Evolutionary conservation across 2,888 invertebrate species (phyloP).

Genomic region (Ischnus inquisitorius): DNA sequence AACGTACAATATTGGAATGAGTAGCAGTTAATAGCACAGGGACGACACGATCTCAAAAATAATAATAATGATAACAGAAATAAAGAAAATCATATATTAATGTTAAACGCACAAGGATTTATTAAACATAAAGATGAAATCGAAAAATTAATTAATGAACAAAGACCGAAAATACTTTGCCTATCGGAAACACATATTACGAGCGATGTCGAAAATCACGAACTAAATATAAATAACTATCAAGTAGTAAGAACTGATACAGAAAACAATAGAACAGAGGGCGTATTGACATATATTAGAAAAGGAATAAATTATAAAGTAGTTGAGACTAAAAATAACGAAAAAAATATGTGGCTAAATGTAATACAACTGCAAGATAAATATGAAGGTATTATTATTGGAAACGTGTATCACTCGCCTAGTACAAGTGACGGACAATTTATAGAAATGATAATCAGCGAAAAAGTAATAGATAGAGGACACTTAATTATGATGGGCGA

Average conservation of each 20-base stretch:
- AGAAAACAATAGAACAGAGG: slow-evolving; percentile 40
- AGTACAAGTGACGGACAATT: slow-evolving; percentile 38
- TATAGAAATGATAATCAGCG: slow-evolving; percentile 8
- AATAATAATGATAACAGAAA: too few species aligned
- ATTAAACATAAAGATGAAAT: slow-evolving; percentile 63
- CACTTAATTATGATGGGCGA: slow-evolving; percentile 36
- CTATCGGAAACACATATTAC: slow-evolving; percentile 57
- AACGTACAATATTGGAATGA: slow-evolving; percentile 36
- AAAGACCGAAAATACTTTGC: slow-evolving; percentile 45
- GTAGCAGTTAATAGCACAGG: slow-evolving; percentile 64
- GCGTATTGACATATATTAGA: slow-evolving; percentile 20
- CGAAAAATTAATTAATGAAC: slow-evolving; percentile 1
- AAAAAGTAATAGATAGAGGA: slow-evolving; percentile 1
- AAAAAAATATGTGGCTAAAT: slow-evolving; percentile 36
- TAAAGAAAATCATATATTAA: too few species aligned
- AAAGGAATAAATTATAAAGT: slow-evolving; percentile 17
- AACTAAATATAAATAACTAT: slow-evolving; percentile 38
- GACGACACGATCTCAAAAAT: too few species aligned
- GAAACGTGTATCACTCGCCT: slow-evolving; percentile 41
- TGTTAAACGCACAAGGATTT: slow-evolving; percentile 58
- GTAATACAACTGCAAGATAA: slow-evolving; percentile 9
- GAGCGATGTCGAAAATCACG: slow-evolving; percentile 33
- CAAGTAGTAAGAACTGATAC: slow-evolving; percentile 27
- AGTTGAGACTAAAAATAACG: background rate
- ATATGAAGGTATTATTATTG: slow-evolving; percentile 14